Evolutionary conservation across 1,140 invertebrate genomes (phyloP).

Genomic region (Hypothenemus hampei): DNA sequence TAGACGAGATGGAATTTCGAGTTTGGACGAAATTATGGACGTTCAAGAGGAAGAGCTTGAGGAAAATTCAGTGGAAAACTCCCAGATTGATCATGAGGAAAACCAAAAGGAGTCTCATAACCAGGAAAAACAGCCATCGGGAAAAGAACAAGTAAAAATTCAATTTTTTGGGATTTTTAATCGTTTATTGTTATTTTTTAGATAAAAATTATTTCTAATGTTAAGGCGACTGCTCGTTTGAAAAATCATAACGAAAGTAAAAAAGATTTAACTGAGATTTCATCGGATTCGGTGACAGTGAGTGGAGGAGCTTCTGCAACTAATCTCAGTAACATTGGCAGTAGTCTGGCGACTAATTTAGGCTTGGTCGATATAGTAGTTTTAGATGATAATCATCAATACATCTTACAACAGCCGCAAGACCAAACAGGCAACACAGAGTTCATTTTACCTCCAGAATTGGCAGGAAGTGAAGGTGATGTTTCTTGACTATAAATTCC

Average conservation of each 20-base stretch:
- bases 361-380: constrained; percentile 53
- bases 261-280: not conserved
- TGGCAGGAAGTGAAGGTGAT: constrained; percentile 25
- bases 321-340: constrained; percentile 52
- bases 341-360: constrained; percentile 54
- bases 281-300: constrained; percentile 5
- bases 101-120: not conserved
- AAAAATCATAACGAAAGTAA: not conserved
- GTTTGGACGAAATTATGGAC: constrained; percentile 56
- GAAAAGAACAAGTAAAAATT: not conserved
- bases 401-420: constrained; percentile 31
- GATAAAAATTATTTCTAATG: constrained; percentile 40
- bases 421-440: constrained; percentile 32
- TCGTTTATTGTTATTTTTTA: constrained; percentile 3
- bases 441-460: constrained; percentile 38
- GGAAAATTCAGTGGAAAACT: constrained; percentile 30
- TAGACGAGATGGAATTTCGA: constrained; percentile 54
- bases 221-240: constrained; percentile 28
- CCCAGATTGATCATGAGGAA: not conserved
- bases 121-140: not conserved
- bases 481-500: not conserved
- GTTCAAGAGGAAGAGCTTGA: constrained; percentile 41
- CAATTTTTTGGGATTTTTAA: not conserved
- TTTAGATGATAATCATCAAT: constrained; percentile 53
- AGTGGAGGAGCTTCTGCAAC: constrained; percentile 49